These are phyloP conservation scores for Girardia tigrina DNA, from an alignment of 2,888 invertebrate genomes.

Conservation along the genomic window DNA sequence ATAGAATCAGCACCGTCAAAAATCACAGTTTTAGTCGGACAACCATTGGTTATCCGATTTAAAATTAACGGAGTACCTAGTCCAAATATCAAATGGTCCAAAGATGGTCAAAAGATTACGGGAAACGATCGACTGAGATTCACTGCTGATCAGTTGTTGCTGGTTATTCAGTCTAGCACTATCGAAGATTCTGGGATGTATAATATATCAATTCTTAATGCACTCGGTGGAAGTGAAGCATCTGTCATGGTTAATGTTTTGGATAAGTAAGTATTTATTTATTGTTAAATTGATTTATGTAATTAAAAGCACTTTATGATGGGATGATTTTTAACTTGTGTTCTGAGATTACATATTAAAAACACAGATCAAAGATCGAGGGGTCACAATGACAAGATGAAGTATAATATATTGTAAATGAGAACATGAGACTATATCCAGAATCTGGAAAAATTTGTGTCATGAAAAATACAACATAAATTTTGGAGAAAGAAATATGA, in stretches of 20 bases:
- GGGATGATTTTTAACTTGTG: no score
- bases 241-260: neutral
- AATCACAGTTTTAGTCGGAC: neutral
- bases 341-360: no score
- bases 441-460: no score
- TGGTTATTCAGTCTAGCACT: neutral
- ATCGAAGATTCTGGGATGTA: neutral
- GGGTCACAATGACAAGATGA: no score
- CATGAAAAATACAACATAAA: no score
- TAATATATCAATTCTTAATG: neutral
- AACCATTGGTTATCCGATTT: neutral
- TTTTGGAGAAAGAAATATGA: no score
- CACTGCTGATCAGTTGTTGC: neutral
- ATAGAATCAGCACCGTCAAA: neutral
- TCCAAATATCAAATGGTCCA: neutral
- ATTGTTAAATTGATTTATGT: neutral
- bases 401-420: no score
- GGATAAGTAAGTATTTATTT: constrained; percentile 1
- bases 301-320: no score
- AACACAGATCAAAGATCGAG: no score
- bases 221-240: neutral
- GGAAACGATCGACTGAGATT: neutral
- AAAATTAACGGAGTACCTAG: constrained; percentile 2
- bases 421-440: no score
- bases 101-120: neutral